phyloP scores from a whole-genome alignment of 2,113 vertebrate species.

The Tenebrosternarchus preto region DNA sequence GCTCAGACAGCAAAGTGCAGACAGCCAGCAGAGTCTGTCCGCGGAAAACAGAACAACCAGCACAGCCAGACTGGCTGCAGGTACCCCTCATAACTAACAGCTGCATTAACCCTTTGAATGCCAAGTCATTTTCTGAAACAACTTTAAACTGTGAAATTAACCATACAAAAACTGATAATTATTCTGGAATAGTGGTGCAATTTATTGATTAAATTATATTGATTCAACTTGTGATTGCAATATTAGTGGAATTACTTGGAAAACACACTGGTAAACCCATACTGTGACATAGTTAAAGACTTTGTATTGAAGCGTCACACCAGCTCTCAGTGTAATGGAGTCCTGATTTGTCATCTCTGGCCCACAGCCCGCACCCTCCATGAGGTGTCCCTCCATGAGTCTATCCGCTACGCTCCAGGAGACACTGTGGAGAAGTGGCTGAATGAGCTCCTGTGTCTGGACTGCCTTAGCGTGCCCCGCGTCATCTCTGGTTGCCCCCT shows the following conservation, averaged over 20 bases:
- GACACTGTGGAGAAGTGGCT: constrained; percentile 95
- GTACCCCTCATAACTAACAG: constrained; percentile 62
- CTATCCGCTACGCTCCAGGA: constrained; percentile 90
- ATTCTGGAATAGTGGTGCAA: neutral
- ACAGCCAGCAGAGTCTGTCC: constrained; percentile 84
- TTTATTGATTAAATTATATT: too few relatives aligned
- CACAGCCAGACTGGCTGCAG: constrained; percentile 84
- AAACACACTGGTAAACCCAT: too few relatives aligned
- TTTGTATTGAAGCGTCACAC: neutral
- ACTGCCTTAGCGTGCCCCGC: constrained; percentile 90
- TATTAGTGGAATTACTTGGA: too few relatives aligned
- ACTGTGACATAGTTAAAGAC: too few relatives aligned
- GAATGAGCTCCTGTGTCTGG: constrained; percentile 91
- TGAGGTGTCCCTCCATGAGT: constrained; percentile 92
- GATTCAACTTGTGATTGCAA: too few relatives aligned
- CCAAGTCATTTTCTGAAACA: too few relatives aligned
- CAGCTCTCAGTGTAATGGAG: neutral
- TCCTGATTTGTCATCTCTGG: neutral
- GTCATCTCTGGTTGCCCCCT: constrained; percentile 92
- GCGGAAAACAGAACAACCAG: constrained; percentile 86
- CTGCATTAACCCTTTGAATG: too few relatives aligned
- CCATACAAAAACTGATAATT: neutral
- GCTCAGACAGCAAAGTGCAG: constrained; percentile 89
- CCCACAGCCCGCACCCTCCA: constrained; percentile 82
- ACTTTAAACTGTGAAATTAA: too few relatives aligned